Percentiles rank a stretch among this genome's conserved stretches.
Evolutionary conservation across 2,888 invertebrate genomes (phyloP).

Genomic region (Erebia epiphron): DNA sequence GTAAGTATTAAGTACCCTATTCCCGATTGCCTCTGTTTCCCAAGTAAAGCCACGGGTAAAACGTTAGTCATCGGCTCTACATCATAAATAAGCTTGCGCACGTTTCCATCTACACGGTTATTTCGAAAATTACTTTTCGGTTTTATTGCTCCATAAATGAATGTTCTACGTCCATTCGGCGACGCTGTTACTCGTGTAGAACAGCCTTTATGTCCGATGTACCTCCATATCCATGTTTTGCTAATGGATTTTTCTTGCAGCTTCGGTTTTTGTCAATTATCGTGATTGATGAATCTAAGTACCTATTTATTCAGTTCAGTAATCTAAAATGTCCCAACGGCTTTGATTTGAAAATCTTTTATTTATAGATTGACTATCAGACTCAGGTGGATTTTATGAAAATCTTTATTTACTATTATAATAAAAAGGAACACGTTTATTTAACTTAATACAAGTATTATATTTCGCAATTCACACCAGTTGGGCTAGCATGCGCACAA

Average conservation of each 20-base stretch:
- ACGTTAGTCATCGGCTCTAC: not conserved
- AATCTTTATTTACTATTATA: too few relatives aligned
- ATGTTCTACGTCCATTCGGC: conserved; percentile 16
- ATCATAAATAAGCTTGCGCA: conserved; percentile 16
- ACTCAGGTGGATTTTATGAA: too few relatives aligned
- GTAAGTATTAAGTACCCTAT: not conserved
- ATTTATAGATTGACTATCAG: too few relatives aligned
- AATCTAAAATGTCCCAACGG: not conserved
- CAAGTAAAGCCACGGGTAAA: not conserved
- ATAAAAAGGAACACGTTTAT: too few relatives aligned
- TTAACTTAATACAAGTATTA: too few relatives aligned
- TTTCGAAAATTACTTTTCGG: conserved; percentile 26
- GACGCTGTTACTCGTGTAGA: conserved; percentile 11
- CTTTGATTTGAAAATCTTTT: not conserved
- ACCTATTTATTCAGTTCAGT: not conserved
- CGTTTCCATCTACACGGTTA: conserved; percentile 12
- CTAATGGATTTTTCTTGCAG: conserved; percentile 22
- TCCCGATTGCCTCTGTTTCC: not conserved
- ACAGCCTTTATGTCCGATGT: conserved; percentile 11
- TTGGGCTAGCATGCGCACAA: too few relatives aligned
- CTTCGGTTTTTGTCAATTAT: conserved; percentile 37
- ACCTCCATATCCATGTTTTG: conserved; percentile 14
- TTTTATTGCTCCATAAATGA: conserved; percentile 23
- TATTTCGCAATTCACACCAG: too few relatives aligned
- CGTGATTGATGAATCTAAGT: conserved; percentile 30